phyloP scores from a whole-genome alignment of 2,797 vertebrate species.

The Galago senegalensis region DNA sequence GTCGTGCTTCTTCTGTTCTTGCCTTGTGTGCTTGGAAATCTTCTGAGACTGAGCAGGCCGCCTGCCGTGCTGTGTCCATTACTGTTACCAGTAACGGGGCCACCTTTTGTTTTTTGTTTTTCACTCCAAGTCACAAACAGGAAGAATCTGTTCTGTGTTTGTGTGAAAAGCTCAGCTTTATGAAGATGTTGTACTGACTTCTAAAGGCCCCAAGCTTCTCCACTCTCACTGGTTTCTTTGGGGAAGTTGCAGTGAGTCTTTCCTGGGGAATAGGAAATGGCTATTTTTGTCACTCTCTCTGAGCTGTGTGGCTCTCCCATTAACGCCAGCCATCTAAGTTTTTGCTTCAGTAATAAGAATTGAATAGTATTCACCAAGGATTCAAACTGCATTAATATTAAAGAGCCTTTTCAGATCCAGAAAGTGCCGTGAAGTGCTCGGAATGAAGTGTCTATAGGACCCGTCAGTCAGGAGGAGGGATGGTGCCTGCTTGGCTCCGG shows the following conservation, averaged over 20 bases:
- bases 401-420: constrained; percentile 52
- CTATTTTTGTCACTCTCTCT: background rate
- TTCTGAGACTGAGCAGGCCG: background rate
- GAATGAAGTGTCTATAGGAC: background rate
- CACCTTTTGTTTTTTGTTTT: background rate
- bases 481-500: background rate
- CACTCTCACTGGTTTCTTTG: background rate
- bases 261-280: background rate
- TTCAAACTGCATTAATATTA: background rate
- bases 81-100: rapidly evolving
- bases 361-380: constrained; percentile 41
- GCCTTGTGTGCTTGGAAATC: too few species aligned
- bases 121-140: background rate
- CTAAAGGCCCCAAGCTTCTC: background rate
- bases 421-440: background rate
- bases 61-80: rapidly evolving
- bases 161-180: background rate
- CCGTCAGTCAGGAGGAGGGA: background rate
- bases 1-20: rapidly evolving
- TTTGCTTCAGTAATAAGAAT: background rate
- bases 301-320: background rate
- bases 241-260: background rate
- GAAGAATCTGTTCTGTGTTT: background rate
- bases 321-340: background rate
- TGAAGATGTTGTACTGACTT: background rate